A percentile compares a stretch with the other conserved stretches of the same genome.
These are phyloP conservation scores for Seladonia tumulorum DNA, from an alignment of 2,888 invertebrate genomes.

Conservation along the genomic window DNA sequence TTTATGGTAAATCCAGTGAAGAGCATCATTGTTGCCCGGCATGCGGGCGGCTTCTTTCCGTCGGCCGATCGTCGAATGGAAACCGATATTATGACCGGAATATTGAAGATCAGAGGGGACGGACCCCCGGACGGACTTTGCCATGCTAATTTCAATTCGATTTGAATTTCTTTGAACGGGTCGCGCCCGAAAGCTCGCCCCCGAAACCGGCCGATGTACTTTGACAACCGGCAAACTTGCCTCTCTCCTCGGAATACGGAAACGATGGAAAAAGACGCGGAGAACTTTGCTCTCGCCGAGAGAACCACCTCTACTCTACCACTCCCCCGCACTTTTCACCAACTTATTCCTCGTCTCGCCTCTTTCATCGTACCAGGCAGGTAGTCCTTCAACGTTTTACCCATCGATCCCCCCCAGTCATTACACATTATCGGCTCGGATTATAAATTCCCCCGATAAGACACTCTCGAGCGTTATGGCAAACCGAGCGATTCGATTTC, in stretches of 20 bases:
- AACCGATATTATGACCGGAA: constrained; percentile 47
- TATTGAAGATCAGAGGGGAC: constrained; percentile 65
- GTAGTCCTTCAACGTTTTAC: neutral
- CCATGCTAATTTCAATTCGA: constrained; percentile 67
- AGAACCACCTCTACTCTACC: neutral
- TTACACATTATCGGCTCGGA: neutral
- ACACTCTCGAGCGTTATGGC: neutral
- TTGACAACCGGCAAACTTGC: constrained; percentile 50
- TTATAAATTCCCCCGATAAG: neutral
- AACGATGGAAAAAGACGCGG: constrained; percentile 20
- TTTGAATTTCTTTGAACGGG: constrained; percentile 63
- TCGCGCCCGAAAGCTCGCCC: constrained; percentile 38
- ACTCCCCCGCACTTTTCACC: neutral
- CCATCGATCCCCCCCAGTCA: neutral
- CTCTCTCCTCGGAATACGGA: constrained; percentile 38
- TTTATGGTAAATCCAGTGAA: neutral
- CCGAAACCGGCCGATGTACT: constrained; percentile 58
- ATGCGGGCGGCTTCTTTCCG: neutral
- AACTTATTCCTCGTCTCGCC: constrained; percentile 17
- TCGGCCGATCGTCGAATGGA: constrained; percentile 4
- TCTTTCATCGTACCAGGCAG: neutral
- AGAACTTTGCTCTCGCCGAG: neutral
- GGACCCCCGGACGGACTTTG: constrained; percentile 46
- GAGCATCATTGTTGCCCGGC: neutral
- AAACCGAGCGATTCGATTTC: neutral